Percentiles rank a stretch among this genome's conserved stretches.
phyloP scores from a whole-genome alignment of 2,113 vertebrate genomes.

The Oryzias curvinotus region DNA sequence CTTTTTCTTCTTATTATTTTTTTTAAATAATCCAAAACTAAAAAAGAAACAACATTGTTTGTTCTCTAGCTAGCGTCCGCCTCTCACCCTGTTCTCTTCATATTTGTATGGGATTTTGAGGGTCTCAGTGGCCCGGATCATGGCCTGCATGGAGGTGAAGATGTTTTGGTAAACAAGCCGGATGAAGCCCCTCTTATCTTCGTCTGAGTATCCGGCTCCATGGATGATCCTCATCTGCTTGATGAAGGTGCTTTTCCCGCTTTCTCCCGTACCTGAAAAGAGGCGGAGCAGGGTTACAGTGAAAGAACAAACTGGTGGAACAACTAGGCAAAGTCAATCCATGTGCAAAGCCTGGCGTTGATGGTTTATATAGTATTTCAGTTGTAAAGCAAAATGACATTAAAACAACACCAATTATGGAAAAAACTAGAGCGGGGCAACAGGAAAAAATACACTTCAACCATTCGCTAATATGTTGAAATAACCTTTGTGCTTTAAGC shows the following conservation, averaged over 20 bases:
- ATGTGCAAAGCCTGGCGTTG: too few species aligned
- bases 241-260: constrained; percentile 92
- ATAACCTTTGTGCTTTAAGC: too few species aligned
- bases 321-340: background rate
- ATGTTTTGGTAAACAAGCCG: constrained; percentile 88
- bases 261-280: constrained; percentile 85
- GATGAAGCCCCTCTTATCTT: constrained; percentile 84
- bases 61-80: background rate
- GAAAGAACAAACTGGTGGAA: background rate
- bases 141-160: constrained; percentile 84
- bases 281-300: background rate
- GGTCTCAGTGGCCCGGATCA: constrained; percentile 84
- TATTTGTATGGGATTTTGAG: constrained; percentile 83
- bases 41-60: background rate
- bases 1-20: too few species aligned
- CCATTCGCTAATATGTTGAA: too few species aligned
- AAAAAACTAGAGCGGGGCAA: too few species aligned
- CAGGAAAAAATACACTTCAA: too few species aligned
- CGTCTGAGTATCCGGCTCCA: constrained; percentile 85
- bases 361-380: too few species aligned
- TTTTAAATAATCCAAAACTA: background rate
- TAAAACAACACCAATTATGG: too few species aligned
- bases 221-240: constrained; percentile 96
- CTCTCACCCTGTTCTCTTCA: constrained; percentile 82
- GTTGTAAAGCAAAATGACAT: too few species aligned